Percentiles rank a stretch among this genome's conserved stretches.
These are phyloP conservation scores for Metopolophium dirhodum DNA, from an alignment of 1,140 invertebrate species.

Conservation along the genomic window DNA sequence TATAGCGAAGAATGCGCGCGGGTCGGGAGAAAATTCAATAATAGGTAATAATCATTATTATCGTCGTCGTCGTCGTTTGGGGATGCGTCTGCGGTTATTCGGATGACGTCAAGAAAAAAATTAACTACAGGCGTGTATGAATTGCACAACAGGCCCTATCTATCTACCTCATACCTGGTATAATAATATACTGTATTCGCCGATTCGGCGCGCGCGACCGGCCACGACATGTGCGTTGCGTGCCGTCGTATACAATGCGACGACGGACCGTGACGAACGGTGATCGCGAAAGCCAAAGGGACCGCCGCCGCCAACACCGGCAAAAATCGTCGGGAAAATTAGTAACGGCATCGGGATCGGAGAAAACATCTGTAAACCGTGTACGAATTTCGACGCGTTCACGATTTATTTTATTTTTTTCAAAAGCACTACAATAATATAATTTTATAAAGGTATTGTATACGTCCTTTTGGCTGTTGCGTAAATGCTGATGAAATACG, in stretches of 20 bases:
- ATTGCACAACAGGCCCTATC: neutral
- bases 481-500: neutral
- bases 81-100: neutral
- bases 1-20: neutral
- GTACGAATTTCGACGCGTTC: neutral
- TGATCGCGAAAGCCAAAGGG: slow-evolving; percentile 41
- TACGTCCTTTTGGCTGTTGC: neutral
- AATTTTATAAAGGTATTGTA: neutral
- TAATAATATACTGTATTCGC: neutral
- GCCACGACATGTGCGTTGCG: slow-evolving; percentile 50
- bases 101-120: neutral
- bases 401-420: slow-evolving; percentile 24
- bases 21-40: neutral
- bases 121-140: neutral
- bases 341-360: slow-evolving; percentile 37
- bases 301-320: neutral
- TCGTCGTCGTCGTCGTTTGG: neutral
- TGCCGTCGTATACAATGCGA: slow-evolving; percentile 19
- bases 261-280: slow-evolving; percentile 50
- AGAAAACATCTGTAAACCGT: slow-evolving; percentile 52
- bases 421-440: neutral
- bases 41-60: neutral
- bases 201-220: slow-evolving; percentile 7
- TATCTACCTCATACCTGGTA: neutral
- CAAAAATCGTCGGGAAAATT: slow-evolving; percentile 38